These are phyloP conservation scores for Crypturellus tataupa DNA, from an alignment of 2,797 vertebrate species.

Conservation along the genomic window DNA sequence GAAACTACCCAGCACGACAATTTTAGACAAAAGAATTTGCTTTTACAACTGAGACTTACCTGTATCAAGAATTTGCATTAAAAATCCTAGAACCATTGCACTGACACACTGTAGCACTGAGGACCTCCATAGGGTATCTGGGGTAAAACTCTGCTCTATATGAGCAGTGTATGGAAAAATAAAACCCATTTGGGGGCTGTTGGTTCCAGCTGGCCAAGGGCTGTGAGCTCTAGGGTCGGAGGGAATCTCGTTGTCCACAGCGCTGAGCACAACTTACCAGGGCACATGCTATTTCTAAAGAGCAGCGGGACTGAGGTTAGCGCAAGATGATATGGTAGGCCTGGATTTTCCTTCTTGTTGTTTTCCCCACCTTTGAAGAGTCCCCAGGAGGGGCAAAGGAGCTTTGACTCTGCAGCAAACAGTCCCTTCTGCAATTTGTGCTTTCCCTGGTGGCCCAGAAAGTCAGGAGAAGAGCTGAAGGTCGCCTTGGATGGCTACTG, in stretches of 20 bases:
- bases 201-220: not conserved
- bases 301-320: not conserved
- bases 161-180: not conserved
- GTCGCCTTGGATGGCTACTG: not conserved
- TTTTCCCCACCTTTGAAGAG: not conserved
- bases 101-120: rapidly evolving
- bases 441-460: not conserved
- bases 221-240: not conserved
- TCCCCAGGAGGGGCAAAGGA: not conserved
- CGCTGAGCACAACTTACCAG: too few species aligned
- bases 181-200: not conserved
- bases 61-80: not conserved
- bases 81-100: not conserved
- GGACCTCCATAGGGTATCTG: not conserved
- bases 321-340: not conserved
- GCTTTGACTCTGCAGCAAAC: not conserved
- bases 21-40: not conserved
- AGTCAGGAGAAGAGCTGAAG: not conserved
- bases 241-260: not conserved
- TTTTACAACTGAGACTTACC: not conserved
- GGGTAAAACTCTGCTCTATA: not conserved
- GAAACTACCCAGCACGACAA: not conserved
- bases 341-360: not conserved
- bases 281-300: not conserved
- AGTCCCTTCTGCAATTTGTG: not conserved